Conservation (phyloP, 2,797 vertebrate genomes). For the Australoheros facetus region DNA sequence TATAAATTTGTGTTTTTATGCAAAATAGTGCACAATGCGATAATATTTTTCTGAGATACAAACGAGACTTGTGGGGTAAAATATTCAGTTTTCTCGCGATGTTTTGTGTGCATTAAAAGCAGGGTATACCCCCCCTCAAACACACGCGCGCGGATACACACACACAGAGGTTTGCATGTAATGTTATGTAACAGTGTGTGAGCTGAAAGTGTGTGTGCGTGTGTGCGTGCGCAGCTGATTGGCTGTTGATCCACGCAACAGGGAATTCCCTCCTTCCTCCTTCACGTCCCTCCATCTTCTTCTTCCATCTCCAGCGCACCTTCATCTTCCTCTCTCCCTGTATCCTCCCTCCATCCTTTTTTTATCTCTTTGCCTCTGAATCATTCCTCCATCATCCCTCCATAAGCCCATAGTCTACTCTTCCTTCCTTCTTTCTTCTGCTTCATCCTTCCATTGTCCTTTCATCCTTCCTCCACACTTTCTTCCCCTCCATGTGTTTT, state of each 20-base stretch:
- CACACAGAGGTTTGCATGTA: constrained; percentile 7
- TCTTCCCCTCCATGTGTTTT: background rate
- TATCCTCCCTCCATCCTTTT: background rate
- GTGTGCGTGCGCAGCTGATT: constrained; percentile 48
- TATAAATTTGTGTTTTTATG: background rate
- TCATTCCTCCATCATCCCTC: background rate
- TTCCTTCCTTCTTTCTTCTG: background rate
- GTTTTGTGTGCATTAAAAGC: background rate
- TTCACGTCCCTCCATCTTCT: constrained; percentile 4
- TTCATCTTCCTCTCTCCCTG: background rate
- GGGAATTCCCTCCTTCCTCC: constrained; percentile 71
- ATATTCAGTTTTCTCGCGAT: constrained; percentile 17
- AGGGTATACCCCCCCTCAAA: constrained; percentile 32
- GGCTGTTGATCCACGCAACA: constrained; percentile 59
- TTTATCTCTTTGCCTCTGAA: accelerated
- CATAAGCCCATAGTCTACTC: background rate
- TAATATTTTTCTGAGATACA: background rate
- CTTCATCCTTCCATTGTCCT: background rate
- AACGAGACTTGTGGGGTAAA: background rate
- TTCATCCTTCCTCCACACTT: background rate
- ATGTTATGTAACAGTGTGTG: constrained; percentile 57
- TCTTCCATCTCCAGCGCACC: background rate
- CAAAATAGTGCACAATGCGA: accelerated
- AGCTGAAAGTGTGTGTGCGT: background rate
- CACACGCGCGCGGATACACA: background rate